Evolutionary conservation across 2,888 invertebrate genomes (phyloP), one percentile per base, ranked within the genome.

Genomic region (Drosophila diplacantha): DNA sequence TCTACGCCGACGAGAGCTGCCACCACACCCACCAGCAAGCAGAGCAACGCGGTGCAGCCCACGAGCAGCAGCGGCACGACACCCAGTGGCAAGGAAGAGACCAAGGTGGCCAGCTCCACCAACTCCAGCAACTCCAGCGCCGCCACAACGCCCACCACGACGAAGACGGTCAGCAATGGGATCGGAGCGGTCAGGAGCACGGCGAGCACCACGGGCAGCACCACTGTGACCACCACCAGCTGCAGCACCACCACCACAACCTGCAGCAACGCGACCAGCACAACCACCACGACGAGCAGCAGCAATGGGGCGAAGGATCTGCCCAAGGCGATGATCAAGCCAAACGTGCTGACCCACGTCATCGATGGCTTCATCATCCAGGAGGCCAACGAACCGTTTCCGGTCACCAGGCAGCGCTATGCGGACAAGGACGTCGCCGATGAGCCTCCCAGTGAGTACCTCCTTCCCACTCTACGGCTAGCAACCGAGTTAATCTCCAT

Each of bases 341-440:
- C 97, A 0, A 96, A 97, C 85, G 96, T 98, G 8, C 90, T 98
- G 52, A 98, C 98, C 0, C 98, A 98, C 87, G 96, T 98, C 24
- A 98, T 98, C 69, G 98, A 97, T 87, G 98, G 97, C 52, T 98
- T 96, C 88, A 95, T 98, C 8, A 98, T 98, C 74, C 97, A 97
- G 87, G 98, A 98, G 90, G 96, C 95, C 1, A 94, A 93, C 2
- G 96, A 96, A 88, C 96, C 96, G 0, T 96, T 96, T 85, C 95
- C 96, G 59, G 95, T 97, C 51, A 94, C 91, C 83, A 72, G 91
- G 85, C 75, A 90, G 87, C 74, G 91, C 86, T 85, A 91, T 88
- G 75, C 92, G 75, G 90, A 93, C 85, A 90, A 93, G 88, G 90
- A 91, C 47, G 87, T 88, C 39, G 85, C 89, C 3, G 94, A 94